Conservation (phyloP, 2,888 invertebrate species). For the Volucella zonaria region DNA sequence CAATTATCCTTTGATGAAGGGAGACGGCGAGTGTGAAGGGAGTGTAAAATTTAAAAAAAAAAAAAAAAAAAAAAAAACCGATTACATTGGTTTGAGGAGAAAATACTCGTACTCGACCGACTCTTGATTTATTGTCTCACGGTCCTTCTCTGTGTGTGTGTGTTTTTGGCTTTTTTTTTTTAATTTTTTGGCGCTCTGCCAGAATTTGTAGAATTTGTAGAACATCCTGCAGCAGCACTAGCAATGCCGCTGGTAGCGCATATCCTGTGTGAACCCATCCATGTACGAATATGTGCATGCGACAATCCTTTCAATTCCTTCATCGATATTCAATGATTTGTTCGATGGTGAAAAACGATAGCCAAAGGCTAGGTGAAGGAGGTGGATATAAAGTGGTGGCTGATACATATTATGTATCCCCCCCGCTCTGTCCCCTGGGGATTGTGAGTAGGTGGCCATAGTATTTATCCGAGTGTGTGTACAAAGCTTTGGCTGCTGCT, state of each 20-base stretch:
- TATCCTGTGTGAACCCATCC: conserved; percentile 51
- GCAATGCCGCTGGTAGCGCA: conserved; percentile 21
- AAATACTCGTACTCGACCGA: conserved; percentile 30
- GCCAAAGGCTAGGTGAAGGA: conserved; percentile 66
- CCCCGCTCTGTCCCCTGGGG: no score
- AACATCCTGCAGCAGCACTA: conserved; percentile 67
- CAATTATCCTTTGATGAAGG: conserved; percentile 47
- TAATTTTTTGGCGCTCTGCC: conserved; percentile 64
- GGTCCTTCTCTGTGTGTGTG: neutral
- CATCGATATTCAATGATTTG: conserved; percentile 73
- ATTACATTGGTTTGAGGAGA: conserved; percentile 18
- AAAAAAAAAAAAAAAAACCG: neutral
- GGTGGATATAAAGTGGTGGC: neutral
- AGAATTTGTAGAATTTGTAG: conserved; percentile 71
- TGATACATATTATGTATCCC: neutral
- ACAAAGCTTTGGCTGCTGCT: conserved; percentile 65
- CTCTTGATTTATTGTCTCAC: conserved; percentile 70
- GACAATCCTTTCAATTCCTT: conserved; percentile 72
- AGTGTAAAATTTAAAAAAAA: conserved; percentile 5
- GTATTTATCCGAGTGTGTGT: conserved; percentile 44
- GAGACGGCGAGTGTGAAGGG: neutral
- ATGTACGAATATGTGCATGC: conserved; percentile 30
- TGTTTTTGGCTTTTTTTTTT: conserved; percentile 1
- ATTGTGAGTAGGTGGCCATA: neutral
- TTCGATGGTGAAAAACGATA: conserved; percentile 70